phyloP scores from a whole-genome alignment of 1,140 invertebrate genomes.

The Parapsyche elsis region DNA sequence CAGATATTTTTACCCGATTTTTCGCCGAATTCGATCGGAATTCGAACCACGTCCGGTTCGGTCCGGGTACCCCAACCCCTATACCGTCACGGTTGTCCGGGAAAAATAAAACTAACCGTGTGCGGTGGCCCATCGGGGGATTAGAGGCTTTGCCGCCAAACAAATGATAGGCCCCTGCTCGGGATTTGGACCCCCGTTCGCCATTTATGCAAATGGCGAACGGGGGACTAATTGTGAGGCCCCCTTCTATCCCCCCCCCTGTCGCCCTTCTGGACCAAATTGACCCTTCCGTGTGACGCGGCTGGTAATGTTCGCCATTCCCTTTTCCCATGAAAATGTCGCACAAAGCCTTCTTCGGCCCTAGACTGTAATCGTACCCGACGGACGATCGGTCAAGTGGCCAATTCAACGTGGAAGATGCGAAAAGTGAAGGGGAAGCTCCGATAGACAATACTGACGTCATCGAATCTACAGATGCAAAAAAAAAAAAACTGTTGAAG shows the following conservation, averaged over 20 bases:
- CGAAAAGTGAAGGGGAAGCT: too few relatives aligned
- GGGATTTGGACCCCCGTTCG: not conserved
- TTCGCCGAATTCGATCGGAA: not conserved
- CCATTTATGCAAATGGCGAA: constrained; percentile 38
- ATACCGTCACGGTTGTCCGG: not conserved
- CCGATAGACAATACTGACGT: too few relatives aligned
- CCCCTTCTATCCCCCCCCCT: too few relatives aligned
- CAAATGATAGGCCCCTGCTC: constrained; percentile 32
- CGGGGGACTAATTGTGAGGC: too few relatives aligned
- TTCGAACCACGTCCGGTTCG: not conserved
- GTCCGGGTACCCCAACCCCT: not conserved
- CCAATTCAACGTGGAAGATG: too few relatives aligned
- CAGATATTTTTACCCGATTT: not conserved
- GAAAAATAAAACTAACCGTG: constrained; percentile 25
- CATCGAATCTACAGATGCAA: too few relatives aligned
- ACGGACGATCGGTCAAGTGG: too few relatives aligned
- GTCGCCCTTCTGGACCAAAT: too few relatives aligned
- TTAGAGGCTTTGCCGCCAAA: constrained; percentile 34
- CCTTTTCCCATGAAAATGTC: not conserved
- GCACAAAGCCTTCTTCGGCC: too few relatives aligned
- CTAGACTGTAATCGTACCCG: too few relatives aligned
- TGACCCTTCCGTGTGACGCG: constrained; percentile 10
- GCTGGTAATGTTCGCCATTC: not conserved
- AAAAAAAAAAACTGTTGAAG: too few relatives aligned
- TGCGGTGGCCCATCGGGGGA: constrained; percentile 28